These are phyloP conservation scores for Clarias platycephalus DNA, from an alignment of 2,797 vertebrate genomes.

Conservation along the genomic window DNA sequence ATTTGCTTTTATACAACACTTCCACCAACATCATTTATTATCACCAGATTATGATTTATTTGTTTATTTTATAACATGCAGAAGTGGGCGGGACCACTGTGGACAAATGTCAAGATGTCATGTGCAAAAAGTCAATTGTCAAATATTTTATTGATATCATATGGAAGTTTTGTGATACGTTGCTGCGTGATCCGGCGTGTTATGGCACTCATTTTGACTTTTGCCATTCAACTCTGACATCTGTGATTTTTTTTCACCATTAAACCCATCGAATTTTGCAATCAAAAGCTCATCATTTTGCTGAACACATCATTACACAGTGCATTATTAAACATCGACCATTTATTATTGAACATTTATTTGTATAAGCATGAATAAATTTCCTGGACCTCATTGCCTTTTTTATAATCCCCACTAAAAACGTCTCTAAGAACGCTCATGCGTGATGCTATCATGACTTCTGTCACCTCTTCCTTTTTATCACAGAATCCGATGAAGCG, in stretches of 20 bases:
- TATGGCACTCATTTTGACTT: no score
- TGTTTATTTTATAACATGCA: no score
- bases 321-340: not conserved
- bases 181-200: not conserved
- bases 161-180: not conserved
- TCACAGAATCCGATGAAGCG: constrained; percentile 19
- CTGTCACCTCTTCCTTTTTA: constrained; percentile 4
- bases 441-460: not conserved
- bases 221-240: not conserved
- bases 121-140: no score
- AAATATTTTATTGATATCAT: not conserved
- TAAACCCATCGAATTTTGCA: not conserved
- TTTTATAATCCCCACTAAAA: not conserved
- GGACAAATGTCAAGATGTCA: no score
- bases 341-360: constrained; percentile 7
- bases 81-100: no score
- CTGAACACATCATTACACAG: not conserved
- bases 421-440: not conserved
- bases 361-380: not conserved
- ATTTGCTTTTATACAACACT: no score
- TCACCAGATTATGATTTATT: no score
- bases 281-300: not conserved
- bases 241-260: not conserved
- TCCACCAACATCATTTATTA: no score
- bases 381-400: not conserved